Evolutionary conservation across 2,888 invertebrate species (phyloP).

Genomic region (Ligdia adustata): DNA sequence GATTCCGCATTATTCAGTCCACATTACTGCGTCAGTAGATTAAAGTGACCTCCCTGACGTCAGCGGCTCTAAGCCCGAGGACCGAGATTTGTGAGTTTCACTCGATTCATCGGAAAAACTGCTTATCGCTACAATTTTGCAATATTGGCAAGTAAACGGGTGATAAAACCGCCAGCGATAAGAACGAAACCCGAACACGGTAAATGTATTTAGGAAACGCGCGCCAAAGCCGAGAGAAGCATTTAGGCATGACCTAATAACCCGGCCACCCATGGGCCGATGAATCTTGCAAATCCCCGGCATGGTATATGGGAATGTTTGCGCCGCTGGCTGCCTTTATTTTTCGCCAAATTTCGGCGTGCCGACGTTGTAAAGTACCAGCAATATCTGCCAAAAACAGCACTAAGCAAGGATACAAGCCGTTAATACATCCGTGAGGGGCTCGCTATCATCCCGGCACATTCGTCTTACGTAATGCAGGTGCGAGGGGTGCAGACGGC

Average conservation of each 20-base stretch:
- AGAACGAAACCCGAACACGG: constrained; percentile 3
- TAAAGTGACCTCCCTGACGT: constrained; percentile 43
- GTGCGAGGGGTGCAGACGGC: constrained; percentile 50
- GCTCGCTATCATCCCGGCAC: constrained; percentile 51
- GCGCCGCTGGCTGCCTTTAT: too few relatives aligned
- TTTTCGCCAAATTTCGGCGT: neutral
- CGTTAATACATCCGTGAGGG: constrained; percentile 31
- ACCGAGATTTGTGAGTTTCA: constrained; percentile 13
- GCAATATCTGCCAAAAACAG: constrained; percentile 20
- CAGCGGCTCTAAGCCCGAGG: constrained; percentile 35
- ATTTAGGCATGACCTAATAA: constrained; percentile 5
- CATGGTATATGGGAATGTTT: too few relatives aligned
- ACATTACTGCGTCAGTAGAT: constrained; percentile 30
- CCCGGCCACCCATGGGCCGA: neutral
- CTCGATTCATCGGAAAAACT: constrained; percentile 12
- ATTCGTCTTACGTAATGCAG: constrained; percentile 73
- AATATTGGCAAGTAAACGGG: constrained; percentile 14
- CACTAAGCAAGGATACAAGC: constrained; percentile 15
- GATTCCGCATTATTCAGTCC: constrained; percentile 24
- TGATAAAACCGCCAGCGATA: constrained; percentile 23
- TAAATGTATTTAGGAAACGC: constrained; percentile 8
- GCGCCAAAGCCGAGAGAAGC: neutral
- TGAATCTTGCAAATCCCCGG: constrained; percentile 1
- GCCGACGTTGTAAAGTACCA: neutral
- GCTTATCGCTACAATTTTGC: constrained; percentile 24